phyloP scores from a whole-genome alignment of 2,797 vertebrate species.

The Rhinoraja longicauda region DNA sequence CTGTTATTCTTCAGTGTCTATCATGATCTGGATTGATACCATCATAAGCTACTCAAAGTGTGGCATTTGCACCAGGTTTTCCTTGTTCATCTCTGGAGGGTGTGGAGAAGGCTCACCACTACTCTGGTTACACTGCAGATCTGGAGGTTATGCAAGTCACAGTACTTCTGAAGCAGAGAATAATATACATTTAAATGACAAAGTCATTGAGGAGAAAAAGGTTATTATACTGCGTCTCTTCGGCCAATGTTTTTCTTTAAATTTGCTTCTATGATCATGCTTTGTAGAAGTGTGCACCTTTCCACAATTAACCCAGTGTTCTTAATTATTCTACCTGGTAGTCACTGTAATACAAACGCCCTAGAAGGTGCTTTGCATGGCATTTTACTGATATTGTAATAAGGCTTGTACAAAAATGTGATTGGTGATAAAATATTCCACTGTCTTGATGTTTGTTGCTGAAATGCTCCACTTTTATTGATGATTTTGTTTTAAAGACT shows the following conservation, averaged over 20 bases:
- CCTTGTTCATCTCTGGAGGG: not conserved
- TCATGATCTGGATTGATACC: not conserved
- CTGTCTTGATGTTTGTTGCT: not conserved
- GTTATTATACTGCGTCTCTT: not conserved
- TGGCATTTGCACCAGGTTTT: not conserved
- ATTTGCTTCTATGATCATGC: not conserved
- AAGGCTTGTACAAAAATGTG: not conserved
- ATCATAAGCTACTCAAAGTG: not conserved
- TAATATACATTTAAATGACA: not conserved
- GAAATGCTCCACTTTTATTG: constrained; percentile 7
- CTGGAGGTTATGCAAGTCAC: not conserved
- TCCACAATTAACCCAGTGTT: not conserved
- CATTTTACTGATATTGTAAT: not conserved
- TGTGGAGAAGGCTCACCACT: not conserved
- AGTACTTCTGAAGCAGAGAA: not conserved
- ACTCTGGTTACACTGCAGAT: not conserved
- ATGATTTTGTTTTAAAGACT: not conserved
- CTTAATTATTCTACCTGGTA: not conserved
- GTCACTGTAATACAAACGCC: not conserved
- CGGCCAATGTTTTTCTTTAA: not conserved
- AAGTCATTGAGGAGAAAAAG: not conserved
- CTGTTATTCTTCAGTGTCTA: not conserved
- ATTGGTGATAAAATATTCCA: constrained; percentile 22
- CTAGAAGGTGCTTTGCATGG: constrained; percentile 12
- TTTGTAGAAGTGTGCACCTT: not conserved